A percentile compares a stretch with the other conserved stretches of the same genome.
phyloP scores from a whole-genome alignment of 2,113 vertebrate genomes.

The Candoia aspera region DNA sequence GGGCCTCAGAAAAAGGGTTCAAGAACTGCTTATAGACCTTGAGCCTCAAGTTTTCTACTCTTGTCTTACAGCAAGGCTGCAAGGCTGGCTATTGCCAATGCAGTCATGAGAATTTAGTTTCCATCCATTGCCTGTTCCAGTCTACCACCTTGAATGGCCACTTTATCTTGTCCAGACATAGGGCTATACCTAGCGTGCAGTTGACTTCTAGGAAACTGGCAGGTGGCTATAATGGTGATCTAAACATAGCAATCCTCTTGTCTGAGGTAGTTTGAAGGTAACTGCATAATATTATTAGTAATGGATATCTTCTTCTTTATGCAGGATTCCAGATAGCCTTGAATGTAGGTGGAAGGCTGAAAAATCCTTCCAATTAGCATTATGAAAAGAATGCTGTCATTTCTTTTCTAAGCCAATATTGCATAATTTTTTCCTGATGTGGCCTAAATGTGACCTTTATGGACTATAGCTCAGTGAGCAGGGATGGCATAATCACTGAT shows the following conservation, averaged over 20 bases:
- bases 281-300: background rate
- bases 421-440: background rate
- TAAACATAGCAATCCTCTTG: background rate
- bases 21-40: background rate
- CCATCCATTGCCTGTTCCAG: background rate
- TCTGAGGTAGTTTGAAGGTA: background rate
- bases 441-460: background rate
- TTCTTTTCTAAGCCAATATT: background rate
- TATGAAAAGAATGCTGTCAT: background rate
- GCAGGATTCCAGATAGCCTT: conserved; percentile 19
- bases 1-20: background rate
- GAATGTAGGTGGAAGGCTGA: background rate
- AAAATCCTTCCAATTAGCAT: background rate
- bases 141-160: background rate
- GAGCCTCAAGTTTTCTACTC: background rate
- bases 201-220: background rate
- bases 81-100: background rate
- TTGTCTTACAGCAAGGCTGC: background rate
- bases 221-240: background rate
- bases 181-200: background rate
- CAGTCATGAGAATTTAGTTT: no score
- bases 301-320: conserved; percentile 1
- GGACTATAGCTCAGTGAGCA: background rate
- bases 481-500: background rate
- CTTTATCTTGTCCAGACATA: background rate